Conservation (phyloP, 2,113 vertebrate species). For the Malaclemys terrapin region DNA sequence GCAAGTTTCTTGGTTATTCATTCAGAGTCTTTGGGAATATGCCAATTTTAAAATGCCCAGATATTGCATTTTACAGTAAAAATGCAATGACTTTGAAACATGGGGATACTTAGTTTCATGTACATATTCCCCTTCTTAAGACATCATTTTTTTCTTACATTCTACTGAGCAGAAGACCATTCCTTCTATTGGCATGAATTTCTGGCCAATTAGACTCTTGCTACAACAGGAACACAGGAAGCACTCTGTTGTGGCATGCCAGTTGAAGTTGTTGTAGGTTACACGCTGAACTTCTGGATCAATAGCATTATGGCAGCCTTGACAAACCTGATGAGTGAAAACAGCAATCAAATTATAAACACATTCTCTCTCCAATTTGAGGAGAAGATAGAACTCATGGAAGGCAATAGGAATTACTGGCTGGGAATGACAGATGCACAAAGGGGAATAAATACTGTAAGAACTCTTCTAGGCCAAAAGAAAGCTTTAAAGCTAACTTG, state of each 20-base stretch:
- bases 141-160: slow-evolving; percentile 93
- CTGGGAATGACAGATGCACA: background rate
- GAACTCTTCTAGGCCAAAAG: background rate
- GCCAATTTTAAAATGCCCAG: slow-evolving; percentile 56
- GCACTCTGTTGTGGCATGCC: slow-evolving; percentile 91
- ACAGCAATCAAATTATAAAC: background rate
- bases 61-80: slow-evolving; percentile 68
- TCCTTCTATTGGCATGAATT: slow-evolving; percentile 92
- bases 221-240: slow-evolving; percentile 95
- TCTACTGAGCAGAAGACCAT: slow-evolving; percentile 94
- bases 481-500: background rate
- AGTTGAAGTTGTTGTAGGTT: slow-evolving; percentile 91
- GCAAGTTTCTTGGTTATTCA: background rate
- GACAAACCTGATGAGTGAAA: slow-evolving; percentile 85
- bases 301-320: slow-evolving; percentile 88
- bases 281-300: slow-evolving; percentile 96
- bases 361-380: background rate
- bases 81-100: slow-evolving; percentile 72
- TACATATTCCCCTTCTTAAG: slow-evolving; percentile 49
- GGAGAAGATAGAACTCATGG: background rate
- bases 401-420: background rate
- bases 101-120: slow-evolving; percentile 29
- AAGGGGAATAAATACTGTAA: background rate
- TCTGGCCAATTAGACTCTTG: slow-evolving; percentile 92
- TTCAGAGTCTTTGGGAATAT: slow-evolving; percentile 69